Conservation (phyloP, 2,113 vertebrate genomes). For the Bufo gargarizans region DNA sequence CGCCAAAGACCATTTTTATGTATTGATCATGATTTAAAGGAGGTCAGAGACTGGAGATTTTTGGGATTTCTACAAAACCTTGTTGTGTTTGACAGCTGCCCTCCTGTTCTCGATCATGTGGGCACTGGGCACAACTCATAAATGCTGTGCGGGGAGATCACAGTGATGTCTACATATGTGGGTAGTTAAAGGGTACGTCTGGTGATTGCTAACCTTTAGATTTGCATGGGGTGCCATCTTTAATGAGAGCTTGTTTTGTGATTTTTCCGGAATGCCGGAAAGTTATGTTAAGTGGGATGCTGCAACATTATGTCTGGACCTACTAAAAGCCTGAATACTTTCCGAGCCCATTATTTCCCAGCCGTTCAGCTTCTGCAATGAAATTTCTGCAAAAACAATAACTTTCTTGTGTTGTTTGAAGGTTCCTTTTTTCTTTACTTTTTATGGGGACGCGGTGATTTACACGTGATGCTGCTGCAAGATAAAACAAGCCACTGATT, state of each 20-base stretch:
- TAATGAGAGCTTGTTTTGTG: slow-evolving; percentile 15
- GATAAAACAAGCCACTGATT: slow-evolving; percentile 47
- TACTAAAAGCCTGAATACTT: slow-evolving; percentile 33
- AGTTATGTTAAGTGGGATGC: slow-evolving; percentile 49
- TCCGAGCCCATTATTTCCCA: slow-evolving; percentile 41
- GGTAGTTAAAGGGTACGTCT: neutral
- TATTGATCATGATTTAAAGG: neutral
- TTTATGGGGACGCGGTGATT: slow-evolving; percentile 6
- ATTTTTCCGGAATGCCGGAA: slow-evolving; percentile 26
- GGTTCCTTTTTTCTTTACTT: neutral
- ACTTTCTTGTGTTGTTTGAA: slow-evolving; percentile 44
- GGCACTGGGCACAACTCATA: neutral
- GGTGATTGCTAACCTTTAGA: neutral
- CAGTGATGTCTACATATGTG: neutral
- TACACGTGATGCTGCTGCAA: slow-evolving; percentile 19
- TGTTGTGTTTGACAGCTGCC: too few species aligned
- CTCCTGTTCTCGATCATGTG: neutral
- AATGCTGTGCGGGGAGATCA: neutral
- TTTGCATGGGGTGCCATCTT: neutral
- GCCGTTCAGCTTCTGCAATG: slow-evolving; percentile 34
- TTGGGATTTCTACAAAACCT: too few species aligned
- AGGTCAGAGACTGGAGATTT: too few species aligned
- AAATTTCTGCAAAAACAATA: slow-evolving; percentile 43
- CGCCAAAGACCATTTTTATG: too few species aligned
- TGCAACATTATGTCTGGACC: slow-evolving; percentile 27